Percentiles rank a stretch among this genome's conserved stretches.
phyloP scores from a whole-genome alignment of 53 echinoderm and acorn worm genomes.

The Actinopyga echinites region DNA sequence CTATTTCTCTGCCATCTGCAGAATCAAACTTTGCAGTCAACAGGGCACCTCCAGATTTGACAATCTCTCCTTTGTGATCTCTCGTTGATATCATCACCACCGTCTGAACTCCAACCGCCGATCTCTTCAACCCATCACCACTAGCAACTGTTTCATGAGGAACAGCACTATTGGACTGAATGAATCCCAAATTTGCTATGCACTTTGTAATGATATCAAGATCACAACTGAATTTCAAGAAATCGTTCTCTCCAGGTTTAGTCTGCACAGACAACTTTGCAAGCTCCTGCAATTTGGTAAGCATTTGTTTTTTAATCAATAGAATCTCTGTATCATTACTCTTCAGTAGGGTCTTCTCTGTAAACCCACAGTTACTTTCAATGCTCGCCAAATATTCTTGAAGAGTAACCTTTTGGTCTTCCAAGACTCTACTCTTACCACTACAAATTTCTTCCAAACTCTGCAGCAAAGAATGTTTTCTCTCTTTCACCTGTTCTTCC shows the following conservation, averaged over 20 bases:
- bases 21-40: constrained; percentile 77
- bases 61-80: constrained; percentile 73
- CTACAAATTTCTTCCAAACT: constrained; percentile 78
- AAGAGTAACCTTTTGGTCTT: constrained; percentile 69
- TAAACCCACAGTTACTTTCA: constrained; percentile 90
- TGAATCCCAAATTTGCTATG: constrained; percentile 75
- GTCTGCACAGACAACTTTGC: constrained; percentile 71
- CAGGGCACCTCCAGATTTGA: constrained; percentile 77
- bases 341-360: constrained; percentile 82
- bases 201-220: constrained; percentile 75
- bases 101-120: constrained; percentile 80
- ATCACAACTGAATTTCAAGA: constrained; percentile 72
- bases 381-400: constrained; percentile 79
- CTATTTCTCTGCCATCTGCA: constrained; percentile 67
- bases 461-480: constrained; percentile 73
- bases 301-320: constrained; percentile 93
- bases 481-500: constrained; percentile 73
- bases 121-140: constrained; percentile 92
- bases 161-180: constrained; percentile 92
- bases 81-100: constrained; percentile 87
- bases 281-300: constrained; percentile 81
- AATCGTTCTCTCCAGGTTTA: constrained; percentile 93
- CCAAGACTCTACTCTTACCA: constrained; percentile 82
- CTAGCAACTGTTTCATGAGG: constrained; percentile 85
- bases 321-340: constrained; percentile 91